Percentiles rank a stretch among this genome's conserved stretches.
These are phyloP conservation scores for Coregonus sp. DNA, from an alignment of 2,797 vertebrate species.

Conservation along the genomic window DNA sequence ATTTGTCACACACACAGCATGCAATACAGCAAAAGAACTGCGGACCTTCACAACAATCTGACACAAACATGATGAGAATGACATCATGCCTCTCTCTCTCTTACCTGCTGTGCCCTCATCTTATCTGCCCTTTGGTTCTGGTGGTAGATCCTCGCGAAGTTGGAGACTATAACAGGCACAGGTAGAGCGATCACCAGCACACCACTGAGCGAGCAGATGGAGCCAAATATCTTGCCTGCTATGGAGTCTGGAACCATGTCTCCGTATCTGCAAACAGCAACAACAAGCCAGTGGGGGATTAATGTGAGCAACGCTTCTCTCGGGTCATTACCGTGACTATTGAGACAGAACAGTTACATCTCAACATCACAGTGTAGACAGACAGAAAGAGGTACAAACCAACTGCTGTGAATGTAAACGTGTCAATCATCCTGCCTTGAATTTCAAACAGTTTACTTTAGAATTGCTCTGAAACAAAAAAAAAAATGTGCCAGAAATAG, in stretches of 20 bases:
- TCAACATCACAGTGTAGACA: not conserved
- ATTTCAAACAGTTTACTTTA: not conserved
- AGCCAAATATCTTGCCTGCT: constrained; percentile 91
- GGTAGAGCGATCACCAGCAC: constrained; percentile 90
- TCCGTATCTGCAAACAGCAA: constrained; percentile 77
- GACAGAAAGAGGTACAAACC: not conserved
- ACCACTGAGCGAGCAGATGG: constrained; percentile 89
- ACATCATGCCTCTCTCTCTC: not conserved
- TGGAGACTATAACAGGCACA: constrained; percentile 89
- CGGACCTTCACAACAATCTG: not conserved
- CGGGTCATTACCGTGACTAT: not conserved
- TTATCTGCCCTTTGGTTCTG: constrained; percentile 90
- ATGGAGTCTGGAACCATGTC: constrained; percentile 93
- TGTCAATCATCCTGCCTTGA: not conserved
- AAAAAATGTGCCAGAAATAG: not conserved
- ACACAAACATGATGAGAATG: not conserved
- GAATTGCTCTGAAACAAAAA: not conserved
- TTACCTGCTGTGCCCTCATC: constrained; percentile 76
- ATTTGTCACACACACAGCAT: not conserved
- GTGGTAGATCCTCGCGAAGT: constrained; percentile 93
- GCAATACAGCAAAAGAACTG: not conserved
- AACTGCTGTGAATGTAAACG: not conserved
- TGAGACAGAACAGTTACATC: not conserved
- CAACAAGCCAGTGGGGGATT: not conserved
- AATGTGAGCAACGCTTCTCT: not conserved